These are phyloP conservation scores for Alligator sinensis DNA, from an alignment of 2,113 vertebrate species.

Conservation along the genomic window DNA sequence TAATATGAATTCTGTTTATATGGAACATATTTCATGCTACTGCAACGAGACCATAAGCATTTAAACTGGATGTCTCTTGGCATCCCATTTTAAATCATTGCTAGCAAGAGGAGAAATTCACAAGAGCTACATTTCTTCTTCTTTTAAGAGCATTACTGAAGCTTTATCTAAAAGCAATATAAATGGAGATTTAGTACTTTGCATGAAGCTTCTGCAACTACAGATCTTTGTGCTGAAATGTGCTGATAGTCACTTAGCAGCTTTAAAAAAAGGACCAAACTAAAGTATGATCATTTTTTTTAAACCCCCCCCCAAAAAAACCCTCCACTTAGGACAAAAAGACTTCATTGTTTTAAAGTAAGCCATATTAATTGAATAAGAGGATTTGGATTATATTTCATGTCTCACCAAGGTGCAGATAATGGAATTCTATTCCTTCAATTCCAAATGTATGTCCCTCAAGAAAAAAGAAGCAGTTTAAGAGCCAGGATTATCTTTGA, in stretches of 20 bases:
- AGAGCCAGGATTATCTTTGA: constrained; percentile 12
- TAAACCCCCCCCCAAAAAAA: background rate
- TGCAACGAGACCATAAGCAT: background rate
- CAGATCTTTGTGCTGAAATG: background rate
- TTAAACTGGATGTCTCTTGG: background rate
- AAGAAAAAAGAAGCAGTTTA: constrained; percentile 5
- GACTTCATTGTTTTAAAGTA: constrained; percentile 33
- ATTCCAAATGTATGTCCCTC: constrained; percentile 21
- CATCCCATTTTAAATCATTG: background rate
- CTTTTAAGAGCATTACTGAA: background rate
- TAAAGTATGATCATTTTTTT: background rate
- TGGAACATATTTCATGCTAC: background rate
- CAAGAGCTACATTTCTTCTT: background rate
- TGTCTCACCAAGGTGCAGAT: constrained; percentile 46
- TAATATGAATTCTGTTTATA: background rate
- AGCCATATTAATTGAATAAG: constrained; percentile 46
- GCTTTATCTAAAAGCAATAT: background rate
- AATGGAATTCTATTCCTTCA: constrained; percentile 48
- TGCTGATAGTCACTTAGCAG: background rate
- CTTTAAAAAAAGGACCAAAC: constrained; percentile 22
- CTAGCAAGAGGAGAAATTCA: background rate
- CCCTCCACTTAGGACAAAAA: constrained; percentile 24
- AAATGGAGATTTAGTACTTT: background rate
- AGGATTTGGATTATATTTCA: constrained; percentile 64
- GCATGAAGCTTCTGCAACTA: constrained; percentile 5